Evolutionary conservation across 2,888 invertebrate genomes (phyloP).

Genomic region (Rhamphomyia laevipes): DNA sequence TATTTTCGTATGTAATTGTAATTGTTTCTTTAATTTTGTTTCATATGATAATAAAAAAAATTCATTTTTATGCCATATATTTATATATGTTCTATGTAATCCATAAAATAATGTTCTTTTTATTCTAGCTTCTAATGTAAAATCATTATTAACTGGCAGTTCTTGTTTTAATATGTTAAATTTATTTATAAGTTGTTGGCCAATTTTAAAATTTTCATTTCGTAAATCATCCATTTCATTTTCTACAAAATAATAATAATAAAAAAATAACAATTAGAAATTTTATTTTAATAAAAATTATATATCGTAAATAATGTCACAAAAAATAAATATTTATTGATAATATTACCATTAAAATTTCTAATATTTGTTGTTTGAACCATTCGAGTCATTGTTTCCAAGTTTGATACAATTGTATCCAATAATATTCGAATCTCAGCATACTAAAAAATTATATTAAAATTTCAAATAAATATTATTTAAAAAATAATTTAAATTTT

Average conservation of each 20-base stretch:
- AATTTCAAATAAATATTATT: background rate
- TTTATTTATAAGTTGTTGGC: slow-evolving; percentile 30
- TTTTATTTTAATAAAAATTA: too few species aligned
- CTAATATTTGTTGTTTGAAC: slow-evolving; percentile 31
- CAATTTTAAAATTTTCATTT: slow-evolving; percentile 31
- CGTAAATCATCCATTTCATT: slow-evolving; percentile 34
- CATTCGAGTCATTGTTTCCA: slow-evolving; percentile 34
- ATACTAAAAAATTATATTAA: slow-evolving; percentile 22
- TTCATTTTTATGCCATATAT: slow-evolving; percentile 35
- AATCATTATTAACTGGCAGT: slow-evolving; percentile 31
- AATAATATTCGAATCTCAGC: slow-evolving; percentile 30
- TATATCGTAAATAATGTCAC: too few species aligned
- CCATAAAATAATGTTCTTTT: slow-evolving; percentile 35
- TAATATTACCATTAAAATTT: slow-evolving; percentile 26
- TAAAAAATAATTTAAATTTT: background rate
- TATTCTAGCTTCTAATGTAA: slow-evolving; percentile 33
- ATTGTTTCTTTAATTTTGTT: slow-evolving; percentile 32
- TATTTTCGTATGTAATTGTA: slow-evolving; percentile 35
- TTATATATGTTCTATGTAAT: slow-evolving; percentile 32
- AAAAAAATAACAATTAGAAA: too few species aligned
- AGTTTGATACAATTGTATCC: slow-evolving; percentile 28
- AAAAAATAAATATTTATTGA: background rate
- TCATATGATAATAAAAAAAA: slow-evolving; percentile 33
- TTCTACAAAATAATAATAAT: slow-evolving; percentile 18
- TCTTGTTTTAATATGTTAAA: slow-evolving; percentile 33